phyloP scores from a whole-genome alignment of 2,888 invertebrate species.

The Torymus auratus region DNA sequence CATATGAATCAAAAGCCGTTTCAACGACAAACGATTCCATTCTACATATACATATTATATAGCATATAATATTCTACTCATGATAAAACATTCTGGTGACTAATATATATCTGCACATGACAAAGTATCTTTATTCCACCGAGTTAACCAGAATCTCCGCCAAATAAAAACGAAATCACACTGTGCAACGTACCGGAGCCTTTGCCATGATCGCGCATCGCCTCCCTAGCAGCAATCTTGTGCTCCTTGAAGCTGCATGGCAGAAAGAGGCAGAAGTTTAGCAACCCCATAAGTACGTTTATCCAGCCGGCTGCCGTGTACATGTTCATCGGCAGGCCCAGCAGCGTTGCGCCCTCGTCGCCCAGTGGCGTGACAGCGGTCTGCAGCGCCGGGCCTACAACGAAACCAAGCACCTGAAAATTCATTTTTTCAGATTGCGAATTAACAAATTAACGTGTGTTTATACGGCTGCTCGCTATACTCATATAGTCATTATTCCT shows the following conservation, averaged over 20 bases:
- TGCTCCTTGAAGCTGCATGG: conserved; percentile 87
- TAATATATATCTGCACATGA: too few species aligned
- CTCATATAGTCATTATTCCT: too few species aligned
- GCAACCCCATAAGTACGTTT: conserved; percentile 85
- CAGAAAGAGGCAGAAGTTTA: conserved; percentile 86
- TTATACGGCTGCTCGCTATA: not conserved
- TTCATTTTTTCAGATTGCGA: conserved; percentile 11
- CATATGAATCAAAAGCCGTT: too few species aligned
- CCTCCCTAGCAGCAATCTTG: conserved; percentile 87
- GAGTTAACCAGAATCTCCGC: too few species aligned
- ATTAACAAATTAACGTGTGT: not conserved
- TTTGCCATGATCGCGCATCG: conserved; percentile 86
- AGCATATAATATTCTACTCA: too few species aligned
- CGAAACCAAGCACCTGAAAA: conserved; percentile 85
- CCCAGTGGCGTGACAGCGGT: conserved; percentile 89
- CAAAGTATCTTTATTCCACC: too few species aligned
- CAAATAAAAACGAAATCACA: too few species aligned
- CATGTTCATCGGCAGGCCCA: conserved; percentile 86
- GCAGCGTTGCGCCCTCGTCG: conserved; percentile 80
- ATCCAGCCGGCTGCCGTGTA: conserved; percentile 93
- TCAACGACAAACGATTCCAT: too few species aligned
- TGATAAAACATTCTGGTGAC: too few species aligned
- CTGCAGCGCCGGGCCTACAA: conserved; percentile 90
- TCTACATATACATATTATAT: too few species aligned
- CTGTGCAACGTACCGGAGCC: conserved; percentile 77